Evolutionary conservation across 2,113 vertebrate species (phyloP).

Genomic region (Lichenostomus cassidix): DNA sequence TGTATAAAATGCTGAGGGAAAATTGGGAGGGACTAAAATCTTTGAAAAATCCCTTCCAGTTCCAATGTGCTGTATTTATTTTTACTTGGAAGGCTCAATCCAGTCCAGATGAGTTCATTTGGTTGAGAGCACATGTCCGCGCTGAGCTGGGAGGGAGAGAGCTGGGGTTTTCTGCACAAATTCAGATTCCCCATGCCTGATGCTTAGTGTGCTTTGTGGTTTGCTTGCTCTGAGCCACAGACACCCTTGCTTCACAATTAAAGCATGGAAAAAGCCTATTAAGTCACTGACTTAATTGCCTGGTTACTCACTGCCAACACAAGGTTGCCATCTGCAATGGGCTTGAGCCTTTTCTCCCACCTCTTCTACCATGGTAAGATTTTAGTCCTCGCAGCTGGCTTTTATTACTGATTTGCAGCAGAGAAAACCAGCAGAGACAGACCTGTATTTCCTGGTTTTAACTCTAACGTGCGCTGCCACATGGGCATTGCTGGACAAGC

Average conservation of each 20-base stretch:
- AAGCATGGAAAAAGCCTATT: neutral
- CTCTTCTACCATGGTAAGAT: neutral
- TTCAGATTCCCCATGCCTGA: neutral
- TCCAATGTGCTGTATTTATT: slow-evolving; percentile 35
- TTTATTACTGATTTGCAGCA: neutral
- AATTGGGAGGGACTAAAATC: neutral
- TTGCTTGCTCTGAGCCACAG: neutral
- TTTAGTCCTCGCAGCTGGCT: neutral
- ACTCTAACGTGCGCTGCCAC: rapidly evolving
- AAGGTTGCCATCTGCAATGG: neutral
- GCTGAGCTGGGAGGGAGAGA: neutral
- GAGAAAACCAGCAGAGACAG: neutral
- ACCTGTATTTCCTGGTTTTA: neutral
- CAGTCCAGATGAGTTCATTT: slow-evolving; percentile 9
- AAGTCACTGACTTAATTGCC: neutral
- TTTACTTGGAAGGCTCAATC: slow-evolving; percentile 34
- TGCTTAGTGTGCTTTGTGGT: neutral
- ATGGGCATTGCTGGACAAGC: neutral
- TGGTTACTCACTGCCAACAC: neutral
- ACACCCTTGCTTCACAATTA: neutral
- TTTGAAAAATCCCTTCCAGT: neutral
- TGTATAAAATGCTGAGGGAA: neutral
- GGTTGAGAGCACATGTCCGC: neutral
- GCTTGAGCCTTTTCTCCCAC: neutral
- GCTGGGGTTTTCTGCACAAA: neutral